A percentile compares a stretch with the other conserved stretches of the same genome.
phyloP scores from a whole-genome alignment of 1,140 invertebrate species.

The Nebria ingens region DNA sequence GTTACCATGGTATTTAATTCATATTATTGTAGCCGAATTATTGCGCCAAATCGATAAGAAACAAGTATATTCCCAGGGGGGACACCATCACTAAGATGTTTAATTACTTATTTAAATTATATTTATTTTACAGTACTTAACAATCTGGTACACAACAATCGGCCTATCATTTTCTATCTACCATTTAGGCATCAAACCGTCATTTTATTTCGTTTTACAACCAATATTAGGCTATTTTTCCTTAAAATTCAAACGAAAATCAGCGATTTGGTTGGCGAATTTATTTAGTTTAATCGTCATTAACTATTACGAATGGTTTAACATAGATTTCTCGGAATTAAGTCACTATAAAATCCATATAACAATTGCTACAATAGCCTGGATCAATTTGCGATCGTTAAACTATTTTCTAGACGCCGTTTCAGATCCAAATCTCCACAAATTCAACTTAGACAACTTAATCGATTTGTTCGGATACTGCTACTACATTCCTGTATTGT shows the following conservation, averaged over 20 bases:
- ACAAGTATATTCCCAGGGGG: too few species aligned
- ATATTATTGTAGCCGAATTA: constrained; percentile 34
- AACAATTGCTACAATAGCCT: constrained; percentile 23
- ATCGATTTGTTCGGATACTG: constrained; percentile 55
- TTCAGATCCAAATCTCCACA: constrained; percentile 13
- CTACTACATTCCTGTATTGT: constrained; percentile 70
- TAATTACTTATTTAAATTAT: constrained; percentile 8
- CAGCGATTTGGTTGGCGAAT: constrained; percentile 21
- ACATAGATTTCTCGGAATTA: constrained; percentile 13
- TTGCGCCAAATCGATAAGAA: constrained; percentile 30
- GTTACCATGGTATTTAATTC: constrained; percentile 34
- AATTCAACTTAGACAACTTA: constrained; percentile 21
- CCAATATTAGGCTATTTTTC: constrained; percentile 23
- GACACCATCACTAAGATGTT: constrained; percentile 6
- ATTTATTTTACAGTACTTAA: constrained; percentile 6
- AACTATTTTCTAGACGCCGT: constrained; percentile 24
- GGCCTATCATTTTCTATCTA: constrained; percentile 16
- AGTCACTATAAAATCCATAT: constrained; percentile 20
- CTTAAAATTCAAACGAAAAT: constrained; percentile 13
- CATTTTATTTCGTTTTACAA: constrained; percentile 21
- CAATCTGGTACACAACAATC: constrained; percentile 18
- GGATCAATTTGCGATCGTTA: constrained; percentile 29
- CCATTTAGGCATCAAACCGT: constrained; percentile 5
- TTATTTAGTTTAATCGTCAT: constrained; percentile 18
- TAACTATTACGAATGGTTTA: constrained; percentile 19